Conservation (phyloP, 2,888 invertebrate genomes). For the Harmothoe impar region DNA sequence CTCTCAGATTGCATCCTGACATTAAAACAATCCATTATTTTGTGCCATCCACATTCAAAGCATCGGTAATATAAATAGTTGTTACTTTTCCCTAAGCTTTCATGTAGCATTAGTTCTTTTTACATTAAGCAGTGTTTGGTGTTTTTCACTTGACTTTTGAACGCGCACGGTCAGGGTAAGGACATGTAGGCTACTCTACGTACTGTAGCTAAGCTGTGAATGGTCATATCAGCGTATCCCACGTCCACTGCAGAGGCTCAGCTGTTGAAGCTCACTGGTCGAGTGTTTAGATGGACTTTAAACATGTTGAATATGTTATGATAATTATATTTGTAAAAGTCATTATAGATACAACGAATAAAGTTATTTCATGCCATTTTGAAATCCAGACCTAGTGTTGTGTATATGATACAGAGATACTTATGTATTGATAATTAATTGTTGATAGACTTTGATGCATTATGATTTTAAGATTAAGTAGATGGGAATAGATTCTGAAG, state of each 20-base stretch:
- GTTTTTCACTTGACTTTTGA: not conserved
- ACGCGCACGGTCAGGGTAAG: not conserved
- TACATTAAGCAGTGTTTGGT: not conserved
- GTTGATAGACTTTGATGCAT: too few species aligned
- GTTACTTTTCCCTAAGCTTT: not conserved
- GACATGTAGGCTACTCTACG: not conserved
- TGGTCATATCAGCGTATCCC: not conserved
- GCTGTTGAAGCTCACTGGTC: constrained; percentile 22
- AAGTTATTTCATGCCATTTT: not conserved
- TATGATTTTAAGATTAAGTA: too few species aligned
- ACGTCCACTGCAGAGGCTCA: not conserved
- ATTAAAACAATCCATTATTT: too few species aligned
- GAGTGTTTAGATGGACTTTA: constrained; percentile 11
- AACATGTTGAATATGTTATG: not conserved
- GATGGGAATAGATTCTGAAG: too few species aligned
- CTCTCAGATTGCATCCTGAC: too few species aligned
- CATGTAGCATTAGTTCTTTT: not conserved
- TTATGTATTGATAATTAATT: too few species aligned
- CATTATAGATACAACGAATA: not conserved
- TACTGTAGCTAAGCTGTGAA: not conserved
- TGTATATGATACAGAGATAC: too few species aligned
- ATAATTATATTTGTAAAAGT: not conserved
- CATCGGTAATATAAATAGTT: not conserved
- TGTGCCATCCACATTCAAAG: not conserved
- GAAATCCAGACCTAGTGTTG: too few species aligned